Conservation (phyloP, 2,797 vertebrate species). For the Rhinoraja longicauda region DNA sequence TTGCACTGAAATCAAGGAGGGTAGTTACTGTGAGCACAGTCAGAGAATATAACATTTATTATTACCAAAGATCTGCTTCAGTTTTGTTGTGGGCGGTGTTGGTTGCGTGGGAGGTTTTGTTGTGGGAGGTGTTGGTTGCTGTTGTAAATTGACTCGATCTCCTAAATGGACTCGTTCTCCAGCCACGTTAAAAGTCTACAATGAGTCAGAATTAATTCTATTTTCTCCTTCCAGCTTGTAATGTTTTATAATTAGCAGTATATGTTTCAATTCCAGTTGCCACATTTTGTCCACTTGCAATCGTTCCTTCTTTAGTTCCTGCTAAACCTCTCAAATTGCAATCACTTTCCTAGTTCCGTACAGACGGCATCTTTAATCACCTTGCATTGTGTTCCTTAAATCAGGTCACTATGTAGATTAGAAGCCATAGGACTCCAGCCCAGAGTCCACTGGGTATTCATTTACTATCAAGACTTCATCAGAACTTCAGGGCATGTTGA, state of each 20-base stretch:
- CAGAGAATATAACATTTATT: background rate
- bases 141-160: background rate
- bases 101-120: background rate
- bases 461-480: too few species aligned
- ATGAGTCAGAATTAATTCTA: background rate
- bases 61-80: background rate
- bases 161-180: too few species aligned
- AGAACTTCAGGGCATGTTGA: too few species aligned
- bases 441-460: background rate
- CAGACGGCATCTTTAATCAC: background rate
- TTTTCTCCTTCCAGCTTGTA: background rate
- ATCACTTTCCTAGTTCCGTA: background rate
- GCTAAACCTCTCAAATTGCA: background rate
- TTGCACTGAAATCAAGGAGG: background rate
- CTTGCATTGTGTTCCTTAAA: conserved; percentile 11
- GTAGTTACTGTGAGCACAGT: background rate
- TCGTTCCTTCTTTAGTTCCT: background rate
- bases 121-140: background rate
- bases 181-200: background rate
- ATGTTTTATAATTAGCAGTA: background rate
- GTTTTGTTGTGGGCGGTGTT: background rate
- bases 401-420: background rate
- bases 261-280: background rate
- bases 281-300: background rate
- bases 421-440: background rate